A percentile compares a stretch with the other conserved stretches of the same genome.
These are phyloP conservation scores for Amorpha juglandis DNA, from an alignment of 2,888 invertebrate species.

Conservation along the genomic window DNA sequence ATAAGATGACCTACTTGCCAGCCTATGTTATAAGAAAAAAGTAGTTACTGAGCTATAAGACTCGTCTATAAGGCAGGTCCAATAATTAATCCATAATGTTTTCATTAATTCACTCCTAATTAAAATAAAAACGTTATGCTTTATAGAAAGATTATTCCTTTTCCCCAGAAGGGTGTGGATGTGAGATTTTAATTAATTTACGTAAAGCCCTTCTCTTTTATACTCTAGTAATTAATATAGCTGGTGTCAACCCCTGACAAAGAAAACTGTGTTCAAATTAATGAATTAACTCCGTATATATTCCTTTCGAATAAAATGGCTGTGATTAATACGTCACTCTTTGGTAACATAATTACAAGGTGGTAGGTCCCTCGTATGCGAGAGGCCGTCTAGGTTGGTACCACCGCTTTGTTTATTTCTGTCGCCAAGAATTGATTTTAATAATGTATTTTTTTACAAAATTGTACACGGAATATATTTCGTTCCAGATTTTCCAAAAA, in stretches of 20 bases:
- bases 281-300: neutral
- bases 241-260: constrained; percentile 8
- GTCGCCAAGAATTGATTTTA: too few species aligned
- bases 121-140: neutral
- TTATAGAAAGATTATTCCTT: neutral
- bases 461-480: too few species aligned
- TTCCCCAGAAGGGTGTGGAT: neutral
- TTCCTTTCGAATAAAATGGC: neutral
- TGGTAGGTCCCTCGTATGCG: too few species aligned
- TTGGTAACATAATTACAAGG: neutral
- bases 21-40: too few species aligned
- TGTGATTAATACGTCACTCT: constrained; percentile 6
- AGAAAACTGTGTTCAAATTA: constrained; percentile 7
- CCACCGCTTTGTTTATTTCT: too few species aligned
- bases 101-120: neutral
- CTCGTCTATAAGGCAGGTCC: too few species aligned
- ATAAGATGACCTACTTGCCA: too few species aligned
- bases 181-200: constrained; percentile 15
- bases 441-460: too few species aligned
- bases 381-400: too few species aligned
- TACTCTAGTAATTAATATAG: constrained; percentile 14
- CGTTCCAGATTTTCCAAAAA: too few species aligned
- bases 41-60: too few species aligned
- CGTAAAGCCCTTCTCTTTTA: constrained; percentile 8
- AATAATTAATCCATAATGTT: too few species aligned